These are phyloP conservation scores for Taenaris catops DNA, from an alignment of 2,888 invertebrate species.

Conservation along the genomic window DNA sequence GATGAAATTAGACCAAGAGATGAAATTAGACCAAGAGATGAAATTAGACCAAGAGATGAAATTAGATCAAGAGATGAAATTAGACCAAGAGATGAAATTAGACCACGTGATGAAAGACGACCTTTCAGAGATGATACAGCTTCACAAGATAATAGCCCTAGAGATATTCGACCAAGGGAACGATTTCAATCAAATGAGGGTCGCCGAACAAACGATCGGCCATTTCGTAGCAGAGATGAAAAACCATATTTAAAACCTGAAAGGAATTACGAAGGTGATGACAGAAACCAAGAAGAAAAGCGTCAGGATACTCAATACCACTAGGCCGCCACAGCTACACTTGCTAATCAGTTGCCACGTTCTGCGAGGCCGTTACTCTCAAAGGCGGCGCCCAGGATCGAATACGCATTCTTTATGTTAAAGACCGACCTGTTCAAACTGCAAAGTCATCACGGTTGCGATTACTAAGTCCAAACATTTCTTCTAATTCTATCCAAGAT, in stretches of 20 bases:
- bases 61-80: constrained; percentile 29
- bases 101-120: constrained; percentile 24
- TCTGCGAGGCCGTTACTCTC: no score
- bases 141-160: constrained; percentile 21
- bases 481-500: no score
- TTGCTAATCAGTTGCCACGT: no score
- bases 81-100: constrained; percentile 34
- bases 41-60: constrained; percentile 27
- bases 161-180: constrained; percentile 18
- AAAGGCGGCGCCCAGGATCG: no score
- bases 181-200: constrained; percentile 29
- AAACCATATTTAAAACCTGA: constrained; percentile 47
- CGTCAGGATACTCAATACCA: no score
- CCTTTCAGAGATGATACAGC: constrained; percentile 29
- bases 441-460: no score
- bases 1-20: constrained; percentile 31
- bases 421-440: no score
- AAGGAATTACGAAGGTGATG: constrained; percentile 45
- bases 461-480: no score
- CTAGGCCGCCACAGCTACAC: no score
- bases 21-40: constrained; percentile 32
- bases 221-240: constrained; percentile 43
- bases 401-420: no score
- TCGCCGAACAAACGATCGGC: constrained; percentile 38
- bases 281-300: no score